These are phyloP conservation scores for Limnothrissa miodon DNA, from an alignment of 2,113 vertebrate species.

Conservation along the genomic window DNA sequence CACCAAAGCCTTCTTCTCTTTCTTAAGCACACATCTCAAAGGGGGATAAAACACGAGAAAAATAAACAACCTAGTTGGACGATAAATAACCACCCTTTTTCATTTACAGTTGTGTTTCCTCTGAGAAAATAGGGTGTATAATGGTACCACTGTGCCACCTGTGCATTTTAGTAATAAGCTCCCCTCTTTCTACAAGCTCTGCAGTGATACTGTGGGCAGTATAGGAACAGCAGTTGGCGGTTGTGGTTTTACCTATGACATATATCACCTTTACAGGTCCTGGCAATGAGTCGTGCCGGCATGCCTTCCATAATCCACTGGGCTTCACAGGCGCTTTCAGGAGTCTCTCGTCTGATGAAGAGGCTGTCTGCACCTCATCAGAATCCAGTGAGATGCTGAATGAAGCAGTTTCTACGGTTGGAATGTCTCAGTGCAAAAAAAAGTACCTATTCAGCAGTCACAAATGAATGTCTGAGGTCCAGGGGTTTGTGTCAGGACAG, in stretches of 20 bases:
- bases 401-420: background rate
- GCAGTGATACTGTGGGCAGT: background rate
- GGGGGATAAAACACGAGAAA: background rate
- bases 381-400: background rate
- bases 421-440: background rate
- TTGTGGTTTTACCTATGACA: background rate
- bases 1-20: background rate
- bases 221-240: background rate
- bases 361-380: conserved; percentile 22
- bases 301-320: background rate
- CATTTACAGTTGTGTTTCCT: background rate
- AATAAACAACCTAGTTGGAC: background rate
- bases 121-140: background rate
- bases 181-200: background rate
- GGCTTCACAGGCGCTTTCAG: background rate
- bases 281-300: background rate
- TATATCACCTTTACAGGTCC: background rate
- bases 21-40: background rate
- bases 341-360: conserved; percentile 9
- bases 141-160: background rate
- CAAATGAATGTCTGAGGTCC: background rate
- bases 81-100: background rate
- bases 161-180: background rate
- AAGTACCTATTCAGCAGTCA: conserved; percentile 18
- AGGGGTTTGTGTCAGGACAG: conserved; percentile 18